These are phyloP conservation scores for Synergus itoensis DNA, from an alignment of 2,888 invertebrate genomes.

Conservation along the genomic window DNA sequence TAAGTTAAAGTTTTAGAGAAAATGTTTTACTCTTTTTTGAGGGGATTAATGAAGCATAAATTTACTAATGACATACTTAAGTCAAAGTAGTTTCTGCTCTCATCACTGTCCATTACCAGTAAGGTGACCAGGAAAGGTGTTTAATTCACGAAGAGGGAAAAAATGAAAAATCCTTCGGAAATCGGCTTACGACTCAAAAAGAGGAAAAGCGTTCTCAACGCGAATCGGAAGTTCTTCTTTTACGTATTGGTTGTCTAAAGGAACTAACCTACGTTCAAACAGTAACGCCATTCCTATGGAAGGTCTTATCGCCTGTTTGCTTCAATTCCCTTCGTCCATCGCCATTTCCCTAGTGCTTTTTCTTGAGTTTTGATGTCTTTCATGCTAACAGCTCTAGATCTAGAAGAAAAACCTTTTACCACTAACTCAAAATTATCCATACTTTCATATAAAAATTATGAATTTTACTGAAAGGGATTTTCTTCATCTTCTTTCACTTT, in stretches of 20 bases:
- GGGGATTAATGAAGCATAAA: not conserved
- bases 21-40: not conserved
- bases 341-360: constrained; percentile 55
- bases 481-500: not conserved
- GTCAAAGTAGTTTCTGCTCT: not conserved
- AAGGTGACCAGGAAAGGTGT: not conserved
- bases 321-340: constrained; percentile 57
- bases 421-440: not conserved
- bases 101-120: not conserved
- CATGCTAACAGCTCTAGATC: constrained; percentile 47
- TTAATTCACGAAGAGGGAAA: not conserved
- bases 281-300: constrained; percentile 56
- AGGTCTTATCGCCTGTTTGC: constrained; percentile 58
- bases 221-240: constrained; percentile 20
- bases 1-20: not conserved
- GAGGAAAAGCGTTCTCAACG: constrained; percentile 11
- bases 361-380: constrained; percentile 60
- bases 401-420: constrained; percentile 16
- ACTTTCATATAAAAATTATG: not conserved
- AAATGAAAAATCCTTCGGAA: constrained; percentile 21
- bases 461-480: too few species aligned
- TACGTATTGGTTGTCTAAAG: constrained; percentile 9
- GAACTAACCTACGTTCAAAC: constrained; percentile 23
- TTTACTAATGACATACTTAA: not conserved
- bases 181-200: constrained; percentile 20